Evolutionary conservation across 2,888 invertebrate genomes (phyloP).

Genomic region (Sphaeridia pumilis): DNA sequence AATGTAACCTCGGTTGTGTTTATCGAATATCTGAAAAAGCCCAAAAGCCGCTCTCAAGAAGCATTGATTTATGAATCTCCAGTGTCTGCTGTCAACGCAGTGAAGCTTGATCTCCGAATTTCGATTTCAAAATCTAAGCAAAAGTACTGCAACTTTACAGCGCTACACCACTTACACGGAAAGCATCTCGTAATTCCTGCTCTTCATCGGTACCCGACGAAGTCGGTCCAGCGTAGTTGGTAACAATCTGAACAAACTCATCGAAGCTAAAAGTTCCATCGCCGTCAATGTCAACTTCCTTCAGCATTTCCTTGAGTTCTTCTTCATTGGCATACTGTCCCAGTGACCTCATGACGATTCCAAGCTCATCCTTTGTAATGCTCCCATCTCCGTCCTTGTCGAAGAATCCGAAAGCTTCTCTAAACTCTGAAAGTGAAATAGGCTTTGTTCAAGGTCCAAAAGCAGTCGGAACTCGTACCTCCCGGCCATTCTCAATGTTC

Average conservation of each 20-base stretch:
- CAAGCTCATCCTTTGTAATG: slow-evolving; percentile 38
- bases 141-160: too few species aligned
- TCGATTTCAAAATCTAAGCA: too few species aligned
- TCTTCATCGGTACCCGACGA: slow-evolving; percentile 38
- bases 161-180: slow-evolving; percentile 54
- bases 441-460: neutral
- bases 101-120: neutral
- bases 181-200: slow-evolving; percentile 56
- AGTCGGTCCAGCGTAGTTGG: slow-evolving; percentile 36
- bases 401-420: slow-evolving; percentile 38
- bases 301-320: slow-evolving; percentile 38
- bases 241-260: slow-evolving; percentile 39
- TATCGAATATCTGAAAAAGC: slow-evolving; percentile 56
- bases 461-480: neutral
- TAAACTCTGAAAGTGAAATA: slow-evolving; percentile 22
- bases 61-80: too few species aligned
- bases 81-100: too few species aligned
- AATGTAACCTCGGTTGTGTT: slow-evolving; percentile 83
- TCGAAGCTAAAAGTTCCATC: slow-evolving; percentile 39
- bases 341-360: slow-evolving; percentile 38
- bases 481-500: neutral
- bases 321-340: slow-evolving; percentile 38
- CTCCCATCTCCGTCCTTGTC: slow-evolving; percentile 39
- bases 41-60: neutral
- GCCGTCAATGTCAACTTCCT: slow-evolving; percentile 36